A percentile compares a stretch with the other conserved stretches of the same genome.
phyloP scores from a whole-genome alignment of 2,888 invertebrate species.

The Pristionchus japonicus region DNA sequence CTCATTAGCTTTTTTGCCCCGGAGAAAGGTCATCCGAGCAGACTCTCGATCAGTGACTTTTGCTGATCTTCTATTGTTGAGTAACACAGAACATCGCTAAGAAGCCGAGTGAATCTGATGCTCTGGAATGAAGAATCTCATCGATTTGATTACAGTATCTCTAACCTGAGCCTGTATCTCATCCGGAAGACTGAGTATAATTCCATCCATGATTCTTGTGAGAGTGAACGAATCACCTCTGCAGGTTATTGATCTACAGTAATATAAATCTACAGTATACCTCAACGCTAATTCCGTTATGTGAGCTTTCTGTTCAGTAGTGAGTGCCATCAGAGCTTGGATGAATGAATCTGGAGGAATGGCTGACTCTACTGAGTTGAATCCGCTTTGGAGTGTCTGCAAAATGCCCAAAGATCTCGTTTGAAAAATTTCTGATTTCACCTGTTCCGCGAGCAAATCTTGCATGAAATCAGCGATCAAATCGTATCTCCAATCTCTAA shows the following conservation, averaged over 20 bases:
- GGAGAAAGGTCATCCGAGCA: constrained; percentile 17
- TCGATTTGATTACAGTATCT: neutral
- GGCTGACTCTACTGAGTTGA: neutral
- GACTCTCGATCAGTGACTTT: neutral
- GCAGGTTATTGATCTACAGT: neutral
- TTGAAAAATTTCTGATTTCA: neutral
- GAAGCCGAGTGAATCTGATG: neutral
- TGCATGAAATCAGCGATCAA: neutral
- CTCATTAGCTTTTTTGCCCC: neutral
- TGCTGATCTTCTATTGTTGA: neutral
- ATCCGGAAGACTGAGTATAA: constrained; percentile 28
- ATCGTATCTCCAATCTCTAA: constrained; percentile 36
- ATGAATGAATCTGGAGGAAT: constrained; percentile 38
- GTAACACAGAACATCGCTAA: constrained; percentile 22
- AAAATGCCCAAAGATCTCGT: neutral
- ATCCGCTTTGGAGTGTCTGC: neutral
- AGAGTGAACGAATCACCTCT: constrained; percentile 2
- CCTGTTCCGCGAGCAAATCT: constrained; percentile 22
- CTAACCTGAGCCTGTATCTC: neutral
- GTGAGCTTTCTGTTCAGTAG: constrained; percentile 33
- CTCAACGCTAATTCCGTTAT: constrained; percentile 31
- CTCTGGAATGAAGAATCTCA: neutral
- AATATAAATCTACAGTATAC: neutral
- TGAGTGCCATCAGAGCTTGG: neutral
- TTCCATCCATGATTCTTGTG: neutral